phyloP scores from a whole-genome alignment of 2,113 vertebrate species.

The Bambusicola thoracicus region DNA sequence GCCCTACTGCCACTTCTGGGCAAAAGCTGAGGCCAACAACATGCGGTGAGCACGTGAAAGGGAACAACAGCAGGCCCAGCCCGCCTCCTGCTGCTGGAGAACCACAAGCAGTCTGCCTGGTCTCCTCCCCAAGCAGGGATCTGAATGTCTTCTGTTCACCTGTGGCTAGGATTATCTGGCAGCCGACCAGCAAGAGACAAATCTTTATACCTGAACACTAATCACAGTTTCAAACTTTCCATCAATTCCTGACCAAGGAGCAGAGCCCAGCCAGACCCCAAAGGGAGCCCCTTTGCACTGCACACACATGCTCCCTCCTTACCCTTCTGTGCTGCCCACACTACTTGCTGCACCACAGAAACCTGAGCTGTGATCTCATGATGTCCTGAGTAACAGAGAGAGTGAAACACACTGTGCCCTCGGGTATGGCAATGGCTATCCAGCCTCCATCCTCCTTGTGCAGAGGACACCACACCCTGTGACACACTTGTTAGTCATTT shows the following conservation, averaged over 20 bases:
- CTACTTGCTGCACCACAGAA: not conserved
- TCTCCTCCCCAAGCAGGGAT: not conserved
- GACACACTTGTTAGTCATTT: not conserved
- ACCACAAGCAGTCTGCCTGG: not conserved
- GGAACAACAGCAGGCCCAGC: not conserved
- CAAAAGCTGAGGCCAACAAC: not conserved
- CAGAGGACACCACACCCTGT: not conserved
- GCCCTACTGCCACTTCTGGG: not conserved
- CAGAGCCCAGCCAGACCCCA: not conserved
- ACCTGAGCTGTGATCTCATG: not conserved
- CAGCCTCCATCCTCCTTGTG: not conserved
- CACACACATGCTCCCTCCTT: accelerated
- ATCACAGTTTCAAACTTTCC: not conserved
- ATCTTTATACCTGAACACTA: not conserved
- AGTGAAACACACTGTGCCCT: not conserved
- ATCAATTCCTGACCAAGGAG: not conserved
- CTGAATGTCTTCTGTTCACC: not conserved
- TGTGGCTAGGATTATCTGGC: not conserved
- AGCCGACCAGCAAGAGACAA: not conserved
- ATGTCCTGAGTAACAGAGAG: not conserved
- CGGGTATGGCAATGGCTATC: not conserved
- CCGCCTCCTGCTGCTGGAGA: not conserved
- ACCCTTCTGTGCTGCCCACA: not conserved
- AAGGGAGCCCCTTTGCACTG: accelerated
- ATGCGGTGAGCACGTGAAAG: not conserved